Conservation (phyloP, 2,113 vertebrate genomes). For the Panurus biarmicus region DNA sequence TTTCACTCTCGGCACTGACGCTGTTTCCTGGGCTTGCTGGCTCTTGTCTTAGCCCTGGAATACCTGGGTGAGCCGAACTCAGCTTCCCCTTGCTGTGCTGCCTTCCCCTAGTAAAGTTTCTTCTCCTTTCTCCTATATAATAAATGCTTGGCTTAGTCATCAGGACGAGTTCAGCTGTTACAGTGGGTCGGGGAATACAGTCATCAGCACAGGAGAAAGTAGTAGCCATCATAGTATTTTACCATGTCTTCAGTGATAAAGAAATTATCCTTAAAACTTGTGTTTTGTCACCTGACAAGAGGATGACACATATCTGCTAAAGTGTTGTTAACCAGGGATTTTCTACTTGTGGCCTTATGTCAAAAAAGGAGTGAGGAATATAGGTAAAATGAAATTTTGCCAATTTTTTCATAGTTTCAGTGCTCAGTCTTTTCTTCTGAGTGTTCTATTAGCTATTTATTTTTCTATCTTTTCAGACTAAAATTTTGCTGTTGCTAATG, state of each 20-base stretch:
- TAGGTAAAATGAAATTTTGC: background rate
- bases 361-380: background rate
- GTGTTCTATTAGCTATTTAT: background rate
- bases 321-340: background rate
- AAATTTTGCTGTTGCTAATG: background rate
- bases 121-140: fast-evolving
- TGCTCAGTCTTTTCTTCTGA: background rate
- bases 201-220: background rate
- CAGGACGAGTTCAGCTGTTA: fast-evolving
- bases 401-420: background rate
- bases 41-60: too few relatives aligned
- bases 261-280: background rate
- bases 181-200: fast-evolving
- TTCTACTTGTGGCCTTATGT: background rate
- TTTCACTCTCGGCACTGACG: fast-evolving
- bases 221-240: background rate
- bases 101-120: background rate
- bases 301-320: background rate
- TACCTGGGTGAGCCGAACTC: background rate
- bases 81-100: background rate
- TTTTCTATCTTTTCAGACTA: background rate
- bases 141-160: background rate
- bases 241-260: background rate
- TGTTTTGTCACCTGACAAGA: background rate
- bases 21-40: fast-evolving